Evolutionary conservation across 2,113 vertebrate species (phyloP), one percentile per base, ranked within the genome.

Genomic region (Sylvilagus bachmani): DNA sequence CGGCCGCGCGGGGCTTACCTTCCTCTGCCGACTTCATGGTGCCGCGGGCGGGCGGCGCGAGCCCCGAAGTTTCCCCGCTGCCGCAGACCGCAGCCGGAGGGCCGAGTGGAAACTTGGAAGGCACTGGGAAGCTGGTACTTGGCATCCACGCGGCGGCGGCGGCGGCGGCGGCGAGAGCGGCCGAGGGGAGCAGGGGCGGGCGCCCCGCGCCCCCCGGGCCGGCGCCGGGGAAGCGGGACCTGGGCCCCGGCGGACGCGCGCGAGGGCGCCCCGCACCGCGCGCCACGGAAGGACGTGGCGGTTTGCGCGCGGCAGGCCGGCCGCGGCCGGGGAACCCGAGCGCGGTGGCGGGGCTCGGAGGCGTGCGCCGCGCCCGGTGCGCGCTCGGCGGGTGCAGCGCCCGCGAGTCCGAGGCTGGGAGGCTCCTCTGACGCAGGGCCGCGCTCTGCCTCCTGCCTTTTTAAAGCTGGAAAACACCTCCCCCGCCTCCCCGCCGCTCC

Each of bases 381-480:
- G 24, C n/a, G 94, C 87, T 79, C 91, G 86, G 77, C 66, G 86
- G 89, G 86, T 86, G 95, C 89, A 86, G 95, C 91, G 97, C 80
- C 94, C 86, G 92, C 94, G 89, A 98, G 98, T 95, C 97, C 88
- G 97, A 98, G 98, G 97, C 98, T 97, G 98, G 96, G 94, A 98
- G 98, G 98, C 97, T 98, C 97, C 98, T 98, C 98, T 99, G 99
- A 99, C 99, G 99, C 99, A 98, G 98, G 97, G 97, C 96, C 97
- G 98, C 97, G 98, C 96, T 97, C 98, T 94, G 98, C 97, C 98
- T 98, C 97, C 98, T 96, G 98, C 98, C 98, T 98, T 99, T 99
- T 99, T 99, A 99, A 99, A 99, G 98, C 98, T 98, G 99, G 99
- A 99, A 99, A 99, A 99, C 98, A 99, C 99, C 97, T 97, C 98